phyloP scores from a whole-genome alignment of 2,113 vertebrate genomes.

The Herpailurus yagouaroundi region DNA sequence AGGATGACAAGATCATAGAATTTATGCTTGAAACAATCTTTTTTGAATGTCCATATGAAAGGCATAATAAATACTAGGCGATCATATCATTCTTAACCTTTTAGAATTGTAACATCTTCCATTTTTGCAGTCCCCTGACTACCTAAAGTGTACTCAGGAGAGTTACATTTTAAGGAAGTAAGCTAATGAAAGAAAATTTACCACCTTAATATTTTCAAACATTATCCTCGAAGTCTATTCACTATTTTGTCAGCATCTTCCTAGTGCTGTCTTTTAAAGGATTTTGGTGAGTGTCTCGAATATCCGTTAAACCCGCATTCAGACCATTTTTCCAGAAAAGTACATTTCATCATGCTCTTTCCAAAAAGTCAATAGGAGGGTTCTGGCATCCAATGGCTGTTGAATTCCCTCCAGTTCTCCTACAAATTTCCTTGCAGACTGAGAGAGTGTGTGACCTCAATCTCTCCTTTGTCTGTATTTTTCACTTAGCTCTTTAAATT shows the following conservation, averaged over 20 bases:
- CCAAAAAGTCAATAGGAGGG: constrained; percentile 68
- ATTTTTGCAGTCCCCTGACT: not conserved
- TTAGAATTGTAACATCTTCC: not conserved
- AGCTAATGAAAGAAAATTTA: not conserved
- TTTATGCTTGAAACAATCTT: not conserved
- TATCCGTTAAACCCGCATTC: not conserved
- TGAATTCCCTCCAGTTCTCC: constrained; percentile 66
- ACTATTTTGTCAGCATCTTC: not conserved
- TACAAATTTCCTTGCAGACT: constrained; percentile 58
- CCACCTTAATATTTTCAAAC: not conserved
- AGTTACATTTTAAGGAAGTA: constrained; percentile 3
- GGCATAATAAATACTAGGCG: not conserved
- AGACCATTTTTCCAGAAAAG: constrained; percentile 53
- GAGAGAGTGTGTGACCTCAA: constrained; percentile 72
- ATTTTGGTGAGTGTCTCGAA: constrained; percentile 27
- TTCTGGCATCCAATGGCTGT: constrained; percentile 50
- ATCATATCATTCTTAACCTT: not conserved
- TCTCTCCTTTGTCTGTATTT: constrained; percentile 70
- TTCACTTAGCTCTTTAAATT: constrained; percentile 71
- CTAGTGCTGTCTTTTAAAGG: constrained; percentile 44
- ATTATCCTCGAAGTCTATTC: rapidly evolving
- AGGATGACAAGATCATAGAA: not conserved
- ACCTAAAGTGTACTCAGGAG: not conserved
- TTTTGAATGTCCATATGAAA: not conserved
- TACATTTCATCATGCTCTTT: not conserved